Evolutionary conservation across 1,140 invertebrate genomes (phyloP).

Genomic region (Pentalonia nigronervosa): DNA sequence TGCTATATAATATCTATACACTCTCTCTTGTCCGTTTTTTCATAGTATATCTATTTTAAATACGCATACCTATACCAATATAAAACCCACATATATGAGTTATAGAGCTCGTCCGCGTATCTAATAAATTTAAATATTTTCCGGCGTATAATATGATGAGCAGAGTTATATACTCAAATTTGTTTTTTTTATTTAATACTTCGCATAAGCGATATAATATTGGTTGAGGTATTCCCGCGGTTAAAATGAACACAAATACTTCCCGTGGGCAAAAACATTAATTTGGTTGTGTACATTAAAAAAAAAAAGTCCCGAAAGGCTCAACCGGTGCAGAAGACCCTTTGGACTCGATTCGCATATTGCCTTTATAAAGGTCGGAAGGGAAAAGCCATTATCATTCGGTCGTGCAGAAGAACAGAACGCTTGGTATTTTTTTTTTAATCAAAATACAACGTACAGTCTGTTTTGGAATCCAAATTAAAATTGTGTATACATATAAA

Average conservation of each 20-base stretch:
- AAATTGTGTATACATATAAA: constrained; percentile 49
- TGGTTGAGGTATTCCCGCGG: not conserved
- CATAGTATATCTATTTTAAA: not conserved
- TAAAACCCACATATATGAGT: not conserved
- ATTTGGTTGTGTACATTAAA: constrained; percentile 55
- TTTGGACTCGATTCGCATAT: constrained; percentile 56
- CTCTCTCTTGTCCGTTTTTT: not conserved
- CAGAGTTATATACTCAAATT: not conserved
- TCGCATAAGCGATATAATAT: not conserved
- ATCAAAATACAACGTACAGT: constrained; percentile 54
- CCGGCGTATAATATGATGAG: not conserved
- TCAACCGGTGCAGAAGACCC: constrained; percentile 58
- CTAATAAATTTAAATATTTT: not conserved
- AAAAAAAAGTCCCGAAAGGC: constrained; percentile 54
- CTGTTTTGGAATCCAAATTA: constrained; percentile 56
- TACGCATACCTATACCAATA: not conserved
- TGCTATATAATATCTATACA: not conserved
- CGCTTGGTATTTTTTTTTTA: constrained; percentile 55
- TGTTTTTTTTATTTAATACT: constrained; percentile 19
- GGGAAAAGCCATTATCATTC: constrained; percentile 58
- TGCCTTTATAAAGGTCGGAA: constrained; percentile 58
- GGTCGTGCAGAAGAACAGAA: constrained; percentile 57
- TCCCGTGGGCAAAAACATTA: constrained; percentile 45
- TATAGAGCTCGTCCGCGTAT: not conserved
- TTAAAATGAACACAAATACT: constrained; percentile 41